Evolutionary conservation across 2,113 vertebrate genomes (phyloP).

Genomic region (Thryonomys swinderianus): DNA sequence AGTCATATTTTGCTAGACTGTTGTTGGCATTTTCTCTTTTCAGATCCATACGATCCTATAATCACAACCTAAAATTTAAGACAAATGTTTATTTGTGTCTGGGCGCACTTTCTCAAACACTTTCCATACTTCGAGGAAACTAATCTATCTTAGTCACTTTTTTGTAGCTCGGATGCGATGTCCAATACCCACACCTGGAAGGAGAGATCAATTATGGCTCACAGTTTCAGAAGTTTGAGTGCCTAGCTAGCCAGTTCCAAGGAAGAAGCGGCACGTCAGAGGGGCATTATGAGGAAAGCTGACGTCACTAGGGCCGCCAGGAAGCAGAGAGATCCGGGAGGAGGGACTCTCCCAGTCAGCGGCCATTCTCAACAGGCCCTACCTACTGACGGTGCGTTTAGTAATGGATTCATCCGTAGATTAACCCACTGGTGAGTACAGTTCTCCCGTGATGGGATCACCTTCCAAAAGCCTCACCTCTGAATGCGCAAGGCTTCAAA

Average conservation of each 20-base stretch:
- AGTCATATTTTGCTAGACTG: not conserved
- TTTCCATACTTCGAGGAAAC: not conserved
- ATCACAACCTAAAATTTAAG: not conserved
- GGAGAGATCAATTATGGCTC: not conserved
- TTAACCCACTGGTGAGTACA: not conserved
- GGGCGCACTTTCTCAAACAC: not conserved
- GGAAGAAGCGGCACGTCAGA: not conserved
- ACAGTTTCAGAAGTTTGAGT: not conserved
- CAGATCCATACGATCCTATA: not conserved
- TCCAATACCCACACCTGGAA: not conserved
- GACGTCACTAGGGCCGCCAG: no score
- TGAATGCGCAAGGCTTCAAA: not conserved
- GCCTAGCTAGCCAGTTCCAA: not conserved
- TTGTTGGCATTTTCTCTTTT: not conserved
- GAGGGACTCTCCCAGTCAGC: not conserved
- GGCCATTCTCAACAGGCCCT: not conserved
- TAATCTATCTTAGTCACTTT: not conserved
- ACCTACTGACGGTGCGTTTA: not conserved
- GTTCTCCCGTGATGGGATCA: not conserved
- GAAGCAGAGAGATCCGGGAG: not conserved
- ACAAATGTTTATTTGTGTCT: not conserved
- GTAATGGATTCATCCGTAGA: not conserved
- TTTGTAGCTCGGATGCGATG: not conserved
- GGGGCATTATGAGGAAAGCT: not conserved
- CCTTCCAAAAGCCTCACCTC: not conserved